Evolutionary conservation across 2,113 vertebrate genomes (phyloP).

Genomic region (Gallinago undulata): DNA sequence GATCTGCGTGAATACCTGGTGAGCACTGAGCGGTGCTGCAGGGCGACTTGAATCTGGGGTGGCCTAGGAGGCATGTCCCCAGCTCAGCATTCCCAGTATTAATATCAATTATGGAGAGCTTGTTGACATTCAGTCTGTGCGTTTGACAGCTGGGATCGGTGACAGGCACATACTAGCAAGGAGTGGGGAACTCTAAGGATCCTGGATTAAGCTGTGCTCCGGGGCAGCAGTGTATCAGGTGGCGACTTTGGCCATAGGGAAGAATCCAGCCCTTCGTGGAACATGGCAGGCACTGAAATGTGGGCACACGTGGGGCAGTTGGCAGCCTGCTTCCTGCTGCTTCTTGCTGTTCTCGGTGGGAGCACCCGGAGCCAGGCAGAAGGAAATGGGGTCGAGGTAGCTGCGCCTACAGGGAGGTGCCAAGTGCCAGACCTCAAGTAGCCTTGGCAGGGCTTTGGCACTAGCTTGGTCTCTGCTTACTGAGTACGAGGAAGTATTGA

Average conservation of each 20-base stretch:
- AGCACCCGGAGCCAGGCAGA: neutral
- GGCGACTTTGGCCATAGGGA: neutral
- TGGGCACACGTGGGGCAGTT: neutral
- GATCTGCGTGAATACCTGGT: neutral
- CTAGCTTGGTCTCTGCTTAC: neutral
- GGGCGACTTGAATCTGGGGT: fast-evolving
- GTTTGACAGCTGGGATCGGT: neutral
- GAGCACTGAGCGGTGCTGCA: neutral
- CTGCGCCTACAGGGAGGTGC: neutral
- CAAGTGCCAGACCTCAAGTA: neutral
- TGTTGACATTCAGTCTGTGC: neutral
- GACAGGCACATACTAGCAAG: neutral
- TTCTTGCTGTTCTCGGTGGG: neutral
- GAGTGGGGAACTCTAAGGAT: neutral
- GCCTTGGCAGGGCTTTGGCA: neutral
- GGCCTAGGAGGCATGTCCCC: neutral
- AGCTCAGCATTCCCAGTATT: neutral
- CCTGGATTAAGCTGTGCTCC: neutral
- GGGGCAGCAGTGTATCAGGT: neutral
- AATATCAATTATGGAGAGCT: neutral
- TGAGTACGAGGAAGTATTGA: neutral
- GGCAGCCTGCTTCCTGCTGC: neutral
- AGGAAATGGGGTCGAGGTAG: neutral
- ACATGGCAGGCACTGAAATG: neutral
- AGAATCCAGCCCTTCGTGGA: neutral